Evolutionary conservation across 2,888 invertebrate species (phyloP), one percentile per base, ranked within the genome.

Genomic region (Eledona agricola): DNA sequence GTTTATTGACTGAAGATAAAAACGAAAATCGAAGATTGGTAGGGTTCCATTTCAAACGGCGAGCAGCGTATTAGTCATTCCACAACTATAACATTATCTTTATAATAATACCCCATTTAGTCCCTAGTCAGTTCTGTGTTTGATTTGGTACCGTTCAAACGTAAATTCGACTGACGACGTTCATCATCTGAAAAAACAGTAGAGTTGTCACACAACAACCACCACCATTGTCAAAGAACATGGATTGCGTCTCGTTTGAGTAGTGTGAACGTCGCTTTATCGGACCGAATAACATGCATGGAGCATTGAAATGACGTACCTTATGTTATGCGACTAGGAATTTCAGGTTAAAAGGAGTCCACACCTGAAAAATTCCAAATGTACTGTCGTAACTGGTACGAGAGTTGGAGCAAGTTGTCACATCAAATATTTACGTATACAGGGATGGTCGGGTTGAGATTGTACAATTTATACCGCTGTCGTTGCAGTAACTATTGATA

Each of bases 101-200:
- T n/a, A n/a, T n/a, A 54, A 42, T 34, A 51, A 49, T 45, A 49
- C 45, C 49, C 37, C 31, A 53, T 64, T 66, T 68, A 72, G 65
- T 72, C 70, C 59, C 62, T 62, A 59, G 60, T 66, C 64, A 78
- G 74, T 70, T 79, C 78, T 65, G 76, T 77, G 70, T 78, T 78
- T 64, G 78, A 73, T 75, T 82, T 82, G 73, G 82, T 82, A 77
- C 82, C 83, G 74, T 83, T 82, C 69, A 80, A 81, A 69, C 80
- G 78, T 69, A 82, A 75, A 74, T 81, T 82, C 67, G 80, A 80
- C 73, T 78, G 80, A 72, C 79, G 79, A 67, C 79, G 78, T 71
- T 78, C 80, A 64, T 80, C 79, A 74, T 80, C 83, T 81, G 81
- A 65, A 77, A 77, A 72, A 69, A 63, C 50, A 55, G 28, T 28